These are phyloP conservation scores for Tupiocoris notatus DNA, from an alignment of 2,888 invertebrate genomes.

Conservation along the genomic window DNA sequence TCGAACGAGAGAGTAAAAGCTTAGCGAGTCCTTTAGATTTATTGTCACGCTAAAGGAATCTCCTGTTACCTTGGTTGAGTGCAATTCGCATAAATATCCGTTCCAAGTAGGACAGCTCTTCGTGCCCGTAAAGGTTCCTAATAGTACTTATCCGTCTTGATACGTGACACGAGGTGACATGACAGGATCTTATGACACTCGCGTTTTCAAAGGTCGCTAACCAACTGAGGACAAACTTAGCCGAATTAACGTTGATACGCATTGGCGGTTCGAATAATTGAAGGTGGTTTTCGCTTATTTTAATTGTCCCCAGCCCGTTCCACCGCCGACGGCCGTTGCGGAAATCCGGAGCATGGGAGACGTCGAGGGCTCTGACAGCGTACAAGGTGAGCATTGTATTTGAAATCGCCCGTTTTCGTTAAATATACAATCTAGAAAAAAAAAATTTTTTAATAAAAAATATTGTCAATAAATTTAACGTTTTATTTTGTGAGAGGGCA, in stretches of 20 bases:
- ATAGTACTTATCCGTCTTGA: neutral
- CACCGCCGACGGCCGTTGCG: slow-evolving; percentile 48
- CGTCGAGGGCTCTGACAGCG: slow-evolving; percentile 42
- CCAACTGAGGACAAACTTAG: neutral
- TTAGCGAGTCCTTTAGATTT: no score
- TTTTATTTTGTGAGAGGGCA: no score
- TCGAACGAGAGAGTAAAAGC: no score
- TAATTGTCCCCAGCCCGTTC: slow-evolving; percentile 46
- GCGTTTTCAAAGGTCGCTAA: neutral
- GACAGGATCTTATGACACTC: neutral
- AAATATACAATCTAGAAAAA: no score
- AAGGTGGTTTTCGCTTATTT: neutral
- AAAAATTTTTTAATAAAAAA: no score
- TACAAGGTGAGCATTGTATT: slow-evolving; percentile 41
- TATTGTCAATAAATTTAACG: no score
- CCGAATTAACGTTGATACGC: neutral
- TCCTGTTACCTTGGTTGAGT: neutral
- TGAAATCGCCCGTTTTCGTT: no score
- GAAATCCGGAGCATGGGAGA: slow-evolving; percentile 47
- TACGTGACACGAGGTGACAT: neutral
- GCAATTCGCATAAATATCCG: neutral
- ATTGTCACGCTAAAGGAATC: no score
- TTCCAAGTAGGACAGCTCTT: neutral
- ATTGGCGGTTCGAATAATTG: neutral
- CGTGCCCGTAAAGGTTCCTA: neutral